Percentiles rank a stretch among this genome's conserved stretches.
Evolutionary conservation across 1,140 invertebrate species (phyloP).

Genomic region (Drosophila sucinea): DNA sequence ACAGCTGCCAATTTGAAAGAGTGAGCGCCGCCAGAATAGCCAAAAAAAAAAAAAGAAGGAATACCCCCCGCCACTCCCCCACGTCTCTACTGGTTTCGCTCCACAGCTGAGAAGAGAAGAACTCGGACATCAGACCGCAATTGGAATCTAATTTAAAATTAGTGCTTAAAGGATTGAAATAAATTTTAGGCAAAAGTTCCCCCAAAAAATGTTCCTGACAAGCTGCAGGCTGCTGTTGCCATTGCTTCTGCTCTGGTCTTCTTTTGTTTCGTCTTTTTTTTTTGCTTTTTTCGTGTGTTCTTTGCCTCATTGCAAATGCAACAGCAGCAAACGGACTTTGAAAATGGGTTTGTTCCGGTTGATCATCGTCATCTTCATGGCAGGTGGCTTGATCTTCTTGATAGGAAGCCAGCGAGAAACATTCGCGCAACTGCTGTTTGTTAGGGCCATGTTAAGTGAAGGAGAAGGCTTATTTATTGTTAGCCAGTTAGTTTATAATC

Average conservation of each 20-base stretch:
- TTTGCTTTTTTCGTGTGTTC: conserved; percentile 1
- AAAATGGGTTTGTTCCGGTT: conserved; percentile 60
- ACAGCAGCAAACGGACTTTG: conserved; percentile 11
- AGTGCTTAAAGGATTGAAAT: conserved; percentile 80
- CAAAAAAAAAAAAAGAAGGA: background rate
- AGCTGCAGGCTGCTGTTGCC: conserved; percentile 46
- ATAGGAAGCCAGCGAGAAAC: conserved; percentile 8
- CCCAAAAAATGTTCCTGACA: conserved; percentile 24
- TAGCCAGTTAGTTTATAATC: conserved; percentile 8
- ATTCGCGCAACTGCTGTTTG: conserved; percentile 8
- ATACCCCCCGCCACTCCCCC: background rate
- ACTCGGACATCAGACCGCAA: conserved; percentile 36
- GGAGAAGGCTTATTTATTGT: background rate
- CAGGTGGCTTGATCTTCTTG: conserved; percentile 73
- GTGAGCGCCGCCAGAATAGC: background rate
- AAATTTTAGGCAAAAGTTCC: conserved; percentile 54
- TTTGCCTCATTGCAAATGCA: conserved; percentile 72
- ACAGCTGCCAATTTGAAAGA: conserved; percentile 58
- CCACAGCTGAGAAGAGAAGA: background rate
- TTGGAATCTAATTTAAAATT: conserved; percentile 82
- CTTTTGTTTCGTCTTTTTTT: conserved; percentile 23
- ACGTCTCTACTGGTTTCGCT: background rate
- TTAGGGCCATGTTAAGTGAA: background rate
- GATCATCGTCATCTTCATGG: conserved; percentile 30
- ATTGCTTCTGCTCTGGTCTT: conserved; percentile 28